Conservation (phyloP, 2,113 vertebrate genomes). For the human (Homo sapiens) region GRCh38 chr2:239130501-239131000, state of each 20-base stretch:
- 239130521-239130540: not conserved
- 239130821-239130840: not conserved
- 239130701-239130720: not conserved
- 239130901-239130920: not conserved
- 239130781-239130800: not conserved
- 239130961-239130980: not conserved
- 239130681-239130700: accelerated
- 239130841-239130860: not conserved
- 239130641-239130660: not conserved
- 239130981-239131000: not conserved
- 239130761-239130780: not conserved
- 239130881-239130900: not conserved
- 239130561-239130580: not conserved
- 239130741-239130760: not conserved
- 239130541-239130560: not conserved
- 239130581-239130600: no score
- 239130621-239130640: not conserved
- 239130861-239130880: not conserved
- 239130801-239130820: not conserved
- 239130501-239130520: not conserved
- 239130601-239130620: not conserved
- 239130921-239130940: not conserved
- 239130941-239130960: no score
- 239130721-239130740: not conserved
- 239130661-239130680: not conserved